Percentiles rank a stretch among this genome's conserved stretches.
phyloP scores from a whole-genome alignment of 2,888 invertebrate genomes.

The Ptychoptera albimana region DNA sequence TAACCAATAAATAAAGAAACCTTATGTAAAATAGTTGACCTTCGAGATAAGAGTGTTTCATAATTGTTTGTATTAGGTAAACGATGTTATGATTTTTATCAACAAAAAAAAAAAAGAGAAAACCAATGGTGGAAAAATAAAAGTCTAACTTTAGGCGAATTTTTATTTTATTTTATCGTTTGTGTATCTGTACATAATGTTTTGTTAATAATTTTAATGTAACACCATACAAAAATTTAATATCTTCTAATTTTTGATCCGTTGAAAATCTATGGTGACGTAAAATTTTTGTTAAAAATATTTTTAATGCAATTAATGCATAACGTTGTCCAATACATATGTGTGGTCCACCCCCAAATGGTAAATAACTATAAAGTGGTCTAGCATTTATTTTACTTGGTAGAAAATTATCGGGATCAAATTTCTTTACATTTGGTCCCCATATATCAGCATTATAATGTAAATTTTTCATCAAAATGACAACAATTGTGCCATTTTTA shows the following conservation, averaged over 20 bases:
- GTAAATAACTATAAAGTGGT: constrained; percentile 8
- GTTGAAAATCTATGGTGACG: constrained; percentile 15
- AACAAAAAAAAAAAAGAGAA: too few species aligned
- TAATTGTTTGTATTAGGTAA: too few species aligned
- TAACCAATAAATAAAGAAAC: too few species aligned
- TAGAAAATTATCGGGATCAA: constrained; percentile 9
- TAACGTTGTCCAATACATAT: constrained; percentile 15
- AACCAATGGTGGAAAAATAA: too few species aligned
- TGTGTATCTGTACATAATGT: too few species aligned
- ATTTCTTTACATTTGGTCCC: constrained; percentile 9
- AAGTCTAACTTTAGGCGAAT: too few species aligned
- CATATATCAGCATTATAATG: constrained; percentile 7
- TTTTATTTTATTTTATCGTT: too few species aligned
- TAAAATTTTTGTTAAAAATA: constrained; percentile 13
- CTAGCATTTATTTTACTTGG: constrained; percentile 6
- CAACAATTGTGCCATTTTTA: constrained; percentile 7
- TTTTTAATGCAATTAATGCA: constrained; percentile 14
- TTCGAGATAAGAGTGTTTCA: too few species aligned
- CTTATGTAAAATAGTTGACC: too few species aligned
- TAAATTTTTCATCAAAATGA: constrained; percentile 7
- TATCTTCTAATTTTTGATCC: constrained; percentile 13
- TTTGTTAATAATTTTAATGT: constrained; percentile 12
- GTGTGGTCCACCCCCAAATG: constrained; percentile 8
- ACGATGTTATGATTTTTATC: too few species aligned
- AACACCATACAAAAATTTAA: constrained; percentile 14